Base-by-base conservation (phyloP, 2,797 vertebrate species). In the Hydrolagus colliei region DNA sequence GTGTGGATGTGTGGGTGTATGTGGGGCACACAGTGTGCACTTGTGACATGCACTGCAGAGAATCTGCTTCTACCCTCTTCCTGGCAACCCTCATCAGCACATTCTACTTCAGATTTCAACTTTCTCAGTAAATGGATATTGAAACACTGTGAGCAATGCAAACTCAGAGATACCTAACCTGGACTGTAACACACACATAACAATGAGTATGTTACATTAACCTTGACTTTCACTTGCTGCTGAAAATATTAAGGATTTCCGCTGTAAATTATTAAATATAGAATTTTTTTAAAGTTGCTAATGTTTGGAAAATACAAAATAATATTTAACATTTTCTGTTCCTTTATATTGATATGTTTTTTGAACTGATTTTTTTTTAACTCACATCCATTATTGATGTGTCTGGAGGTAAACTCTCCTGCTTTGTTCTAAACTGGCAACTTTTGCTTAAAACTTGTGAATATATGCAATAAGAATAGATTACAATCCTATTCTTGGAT, bases 271-370 rank as follows among this genome's bases (percentile, higher is more conserved):
- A 95, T 95, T 95, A 88, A 94, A 92, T 93, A 91, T 88, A 89
- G 89, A 91, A 92, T 68, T 84, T 84, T 63, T 84, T 84, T 84
- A 32, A 84, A 71, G 90, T 93, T 93, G 92, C 89, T 88, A 89
- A 92, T 91, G 73, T 93, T 91, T 93, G 92, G 93, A 94, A 93
- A 92, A 93, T 92, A 95, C 91, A 93, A 92, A 95, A 94, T 93
- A 94, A 93, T 96, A 96, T 96, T 96, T 96, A 96, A 96, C 93
- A 93, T 94, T 94, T 93, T 93, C 93, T 32, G 63, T 84, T 94
- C 93, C 93, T 94, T 95, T 95, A 92, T 94, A 94, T 92, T 90
- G 93, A 91, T 94, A 92, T 92, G 41, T 93, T 94, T 95, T 91
- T 94, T 93, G 89, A 93, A 92, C 93, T 91, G 91, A 84, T 91